Evolutionary conservation across 2,888 invertebrate genomes (phyloP), one percentile per base, ranked within the genome.

Genomic region (Bellardia bayeri): DNA sequence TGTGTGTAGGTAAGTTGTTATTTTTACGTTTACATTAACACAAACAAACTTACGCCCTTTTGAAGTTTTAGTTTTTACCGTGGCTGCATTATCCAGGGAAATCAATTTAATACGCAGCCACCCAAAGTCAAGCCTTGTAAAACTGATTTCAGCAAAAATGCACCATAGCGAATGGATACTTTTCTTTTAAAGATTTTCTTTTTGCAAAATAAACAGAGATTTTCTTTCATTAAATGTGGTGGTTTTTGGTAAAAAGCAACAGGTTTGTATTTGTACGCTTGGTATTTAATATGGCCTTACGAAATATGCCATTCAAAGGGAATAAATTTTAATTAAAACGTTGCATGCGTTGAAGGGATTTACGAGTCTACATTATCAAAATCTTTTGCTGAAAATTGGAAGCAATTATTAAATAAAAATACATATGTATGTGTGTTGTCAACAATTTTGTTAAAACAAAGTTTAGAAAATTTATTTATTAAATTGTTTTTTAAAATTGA

Each of bases 31-130:
- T 40, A 54, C 42, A 37, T 72, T 72, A 54, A 66, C 54, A 79
- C 56, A 74, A 82, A 79, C 64, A 74, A 82, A 78, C 68, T 45
- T 64, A 85, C 82, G 74, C 78, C 85, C 58, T 72, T 87, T 85
- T 79, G 74, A 75, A 72, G 82, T 69, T 68, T 37, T 54, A 45
- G 14, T 16, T 49, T 3, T 61, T 61, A 14, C 45, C 30, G 7
- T 49, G 45, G 30, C 61, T n/a, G 63, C 76, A 42, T 33, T 61
- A 45, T 79, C 85, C 58, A 63, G 85, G 81, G 79, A 83, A 86
- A 86, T 88, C 81, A 86, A 81, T 85, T 79, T 69, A 63, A 86
- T 66, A 69, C 40, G n/a, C 33, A 45, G 7, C 8, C 8, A 30
- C 37, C 33, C 14, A 58, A 49, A 74, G 45, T n/a, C 30, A 74